A percentile compares a stretch with the other conserved stretches of the same genome.
These are phyloP conservation scores for Caenorhabditis macrosperma DNA, from an alignment of 2,888 invertebrate species.

Conservation along the genomic window DNA sequence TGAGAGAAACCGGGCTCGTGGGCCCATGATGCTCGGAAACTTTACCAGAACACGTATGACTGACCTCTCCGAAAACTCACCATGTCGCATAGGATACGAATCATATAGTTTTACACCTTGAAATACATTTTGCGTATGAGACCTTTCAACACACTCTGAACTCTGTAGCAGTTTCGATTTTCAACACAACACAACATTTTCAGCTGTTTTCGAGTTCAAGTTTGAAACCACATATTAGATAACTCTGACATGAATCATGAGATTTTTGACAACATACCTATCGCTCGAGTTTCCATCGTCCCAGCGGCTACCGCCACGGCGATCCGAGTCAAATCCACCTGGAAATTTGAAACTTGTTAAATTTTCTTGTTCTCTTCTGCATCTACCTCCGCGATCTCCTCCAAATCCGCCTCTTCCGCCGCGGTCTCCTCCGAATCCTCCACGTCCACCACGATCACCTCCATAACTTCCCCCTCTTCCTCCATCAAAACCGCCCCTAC, in stretches of 20 bases:
- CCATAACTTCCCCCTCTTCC: slow-evolving; percentile 44
- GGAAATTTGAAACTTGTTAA: no score
- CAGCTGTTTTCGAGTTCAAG: not conserved
- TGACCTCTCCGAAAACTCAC: slow-evolving; percentile 41
- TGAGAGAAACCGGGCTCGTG: slow-evolving; percentile 26
- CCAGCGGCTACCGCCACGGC: slow-evolving; percentile 56
- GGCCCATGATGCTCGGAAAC: slow-evolving; percentile 6
- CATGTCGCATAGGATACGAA: slow-evolving; percentile 21
- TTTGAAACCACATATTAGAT: slow-evolving; percentile 4
- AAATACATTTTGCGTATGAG: slow-evolving; percentile 8
- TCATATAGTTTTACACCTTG: not conserved
- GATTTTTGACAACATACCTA: slow-evolving; percentile 29
- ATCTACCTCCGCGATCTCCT: slow-evolving; percentile 31
- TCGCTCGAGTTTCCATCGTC: slow-evolving; percentile 41
- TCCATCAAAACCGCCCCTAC: slow-evolving; percentile 40
- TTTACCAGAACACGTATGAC: slow-evolving; percentile 13
- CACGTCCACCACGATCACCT: slow-evolving; percentile 44
- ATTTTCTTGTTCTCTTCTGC: not conserved
- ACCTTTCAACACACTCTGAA: slow-evolving; percentile 42
- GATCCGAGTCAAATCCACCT: slow-evolving; percentile 50
- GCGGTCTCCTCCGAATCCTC: slow-evolving; percentile 12
- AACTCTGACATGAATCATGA: not conserved
- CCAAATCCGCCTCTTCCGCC: slow-evolving; percentile 45
- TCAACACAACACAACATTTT: slow-evolving; percentile 52
- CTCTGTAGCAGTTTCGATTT: slow-evolving; percentile 50